These are phyloP conservation scores for Epinotia ramella DNA, from an alignment of 2,888 invertebrate genomes.

Conservation along the genomic window DNA sequence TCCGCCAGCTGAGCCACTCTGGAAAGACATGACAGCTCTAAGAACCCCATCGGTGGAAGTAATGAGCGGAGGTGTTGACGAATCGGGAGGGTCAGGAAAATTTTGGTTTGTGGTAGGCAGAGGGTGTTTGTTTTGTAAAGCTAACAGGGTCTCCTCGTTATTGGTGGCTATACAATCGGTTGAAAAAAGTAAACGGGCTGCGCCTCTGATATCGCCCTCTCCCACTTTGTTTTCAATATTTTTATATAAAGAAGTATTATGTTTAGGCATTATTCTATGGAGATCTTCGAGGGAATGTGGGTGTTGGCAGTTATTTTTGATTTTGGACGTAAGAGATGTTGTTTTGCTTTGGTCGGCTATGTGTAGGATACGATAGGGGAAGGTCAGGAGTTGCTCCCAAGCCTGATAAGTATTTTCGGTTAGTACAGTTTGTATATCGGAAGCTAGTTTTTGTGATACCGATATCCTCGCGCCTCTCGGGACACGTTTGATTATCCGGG, in stretches of 20 bases:
- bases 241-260: no score
- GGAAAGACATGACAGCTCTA: neutral
- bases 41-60: neutral
- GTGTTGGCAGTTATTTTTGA: neutral
- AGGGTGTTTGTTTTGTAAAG: constrained; percentile 1
- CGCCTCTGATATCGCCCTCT: neutral
- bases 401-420: neutral
- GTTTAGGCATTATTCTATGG: no score
- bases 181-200: constrained; percentile 3
- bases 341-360: neutral
- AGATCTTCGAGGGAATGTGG: neutral
- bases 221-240: neutral
- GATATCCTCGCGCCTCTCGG: neutral
- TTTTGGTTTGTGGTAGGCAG: neutral
- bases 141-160: neutral
- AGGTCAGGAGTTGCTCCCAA: neutral
- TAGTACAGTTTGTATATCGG: neutral
- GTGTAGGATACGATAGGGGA: neutral
- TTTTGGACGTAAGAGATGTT: neutral
- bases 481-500: neutral
- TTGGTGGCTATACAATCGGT: neutral
- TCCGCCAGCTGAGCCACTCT: neutral
- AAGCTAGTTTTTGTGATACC: neutral
- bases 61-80: neutral
- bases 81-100: neutral